These are phyloP conservation scores for Anniella stebbinsi DNA, from an alignment of 2,797 vertebrate genomes.

Conservation along the genomic window DNA sequence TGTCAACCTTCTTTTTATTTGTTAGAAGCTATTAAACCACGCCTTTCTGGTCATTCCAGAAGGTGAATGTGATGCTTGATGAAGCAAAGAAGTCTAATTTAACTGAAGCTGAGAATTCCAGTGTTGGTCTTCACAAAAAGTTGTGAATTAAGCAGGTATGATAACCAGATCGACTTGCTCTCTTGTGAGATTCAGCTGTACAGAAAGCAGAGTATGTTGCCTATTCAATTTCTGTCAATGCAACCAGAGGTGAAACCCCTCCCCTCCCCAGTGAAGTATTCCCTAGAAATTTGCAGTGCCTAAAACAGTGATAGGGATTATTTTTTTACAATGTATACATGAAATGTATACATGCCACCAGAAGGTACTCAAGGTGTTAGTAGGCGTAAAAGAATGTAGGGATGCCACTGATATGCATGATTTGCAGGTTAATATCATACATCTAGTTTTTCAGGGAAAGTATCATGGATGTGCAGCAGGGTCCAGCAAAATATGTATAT, in stretches of 20 bases:
- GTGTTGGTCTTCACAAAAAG: conserved; percentile 23
- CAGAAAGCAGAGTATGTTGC: not conserved
- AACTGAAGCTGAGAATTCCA: conserved; percentile 39
- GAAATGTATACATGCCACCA: no score
- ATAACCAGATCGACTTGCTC: conserved; percentile 38
- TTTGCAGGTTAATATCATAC: not conserved
- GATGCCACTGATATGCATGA: not conserved
- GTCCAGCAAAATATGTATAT: not conserved
- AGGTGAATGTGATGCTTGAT: conserved; percentile 53
- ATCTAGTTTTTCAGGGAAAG: not conserved
- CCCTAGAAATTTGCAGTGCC: not conserved
- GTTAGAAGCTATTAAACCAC: conserved; percentile 45
- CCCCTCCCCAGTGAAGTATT: conserved; percentile 1
- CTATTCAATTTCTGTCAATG: conserved; percentile 25
- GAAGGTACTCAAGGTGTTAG: not conserved
- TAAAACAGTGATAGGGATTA: not conserved
- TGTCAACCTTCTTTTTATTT: conserved; percentile 48
- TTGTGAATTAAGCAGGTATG: conserved; percentile 37
- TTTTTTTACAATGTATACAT: not conserved
- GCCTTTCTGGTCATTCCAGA: conserved; percentile 45
- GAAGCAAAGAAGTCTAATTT: conserved; percentile 55
- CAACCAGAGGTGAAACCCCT: conserved; percentile 22
- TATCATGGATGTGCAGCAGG: not conserved
- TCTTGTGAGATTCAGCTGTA: conserved; percentile 30
- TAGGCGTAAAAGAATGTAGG: not conserved